Evolutionary conservation across 2,888 invertebrate species (phyloP).

Genomic region (Drosophila algonquin): DNA sequence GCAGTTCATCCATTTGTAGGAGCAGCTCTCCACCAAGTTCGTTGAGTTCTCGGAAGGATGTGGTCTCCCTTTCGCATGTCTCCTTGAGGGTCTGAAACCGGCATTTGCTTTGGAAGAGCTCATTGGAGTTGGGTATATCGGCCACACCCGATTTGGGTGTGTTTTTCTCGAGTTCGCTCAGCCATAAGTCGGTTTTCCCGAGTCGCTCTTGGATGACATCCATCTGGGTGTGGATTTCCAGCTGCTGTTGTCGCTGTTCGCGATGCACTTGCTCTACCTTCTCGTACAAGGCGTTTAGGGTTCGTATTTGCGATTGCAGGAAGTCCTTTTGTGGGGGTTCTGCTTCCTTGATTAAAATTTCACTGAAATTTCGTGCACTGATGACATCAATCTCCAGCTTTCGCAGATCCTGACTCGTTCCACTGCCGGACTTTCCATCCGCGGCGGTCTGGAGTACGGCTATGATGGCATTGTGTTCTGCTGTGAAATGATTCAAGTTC

Average conservation of each 20-base stretch:
- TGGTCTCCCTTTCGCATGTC: slow-evolving; percentile 88
- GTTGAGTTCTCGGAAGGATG: slow-evolving; percentile 88
- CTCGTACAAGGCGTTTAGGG: slow-evolving; percentile 80
- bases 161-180: slow-evolving; percentile 87
- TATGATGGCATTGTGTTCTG: slow-evolving; percentile 82
- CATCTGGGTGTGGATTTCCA: slow-evolving; percentile 76
- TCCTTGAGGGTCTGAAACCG: slow-evolving; percentile 90
- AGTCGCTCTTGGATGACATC: slow-evolving; percentile 79
- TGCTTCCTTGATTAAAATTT: slow-evolving; percentile 82
- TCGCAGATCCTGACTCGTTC: slow-evolving; percentile 77
- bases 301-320: slow-evolving; percentile 75
- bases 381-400: slow-evolving; percentile 84
- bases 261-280: slow-evolving; percentile 79
- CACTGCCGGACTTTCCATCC: slow-evolving; percentile 29
- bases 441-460: slow-evolving; percentile 67
- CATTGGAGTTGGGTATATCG: slow-evolving; percentile 87
- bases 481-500: slow-evolving; percentile 83
- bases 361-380: slow-evolving; percentile 83
- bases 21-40: slow-evolving; percentile 88
- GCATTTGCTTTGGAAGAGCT: slow-evolving; percentile 89
- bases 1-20: slow-evolving; percentile 85
- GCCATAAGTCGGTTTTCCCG: slow-evolving; percentile 86
- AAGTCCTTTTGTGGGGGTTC: slow-evolving; percentile 74
- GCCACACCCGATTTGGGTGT: slow-evolving; percentile 86
- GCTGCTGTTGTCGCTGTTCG: slow-evolving; percentile 74